Percentiles rank a stretch among this genome's conserved stretches.
phyloP scores from a whole-genome alignment of 1,140 invertebrate genomes.

The Drosophila murphyi region DNA sequence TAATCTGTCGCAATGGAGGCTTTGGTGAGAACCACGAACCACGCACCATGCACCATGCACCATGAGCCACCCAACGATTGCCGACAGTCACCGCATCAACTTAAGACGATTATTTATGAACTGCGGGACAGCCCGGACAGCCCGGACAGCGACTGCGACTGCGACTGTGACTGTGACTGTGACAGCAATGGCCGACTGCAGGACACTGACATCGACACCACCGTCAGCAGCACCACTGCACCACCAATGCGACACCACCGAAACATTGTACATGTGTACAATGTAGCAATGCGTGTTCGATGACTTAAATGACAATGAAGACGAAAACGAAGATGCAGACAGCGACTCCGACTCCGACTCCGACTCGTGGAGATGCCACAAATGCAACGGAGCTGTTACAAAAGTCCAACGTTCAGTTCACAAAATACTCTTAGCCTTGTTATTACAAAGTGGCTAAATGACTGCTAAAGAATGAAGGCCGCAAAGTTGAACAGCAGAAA shows the following conservation, averaged over 20 bases:
- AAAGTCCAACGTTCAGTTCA: constrained; percentile 43
- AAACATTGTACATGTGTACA: constrained; percentile 54
- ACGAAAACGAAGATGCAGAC: neutral
- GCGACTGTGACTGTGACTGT: too few species aligned
- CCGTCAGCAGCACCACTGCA: constrained; percentile 26
- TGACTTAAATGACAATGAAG: constrained; percentile 80
- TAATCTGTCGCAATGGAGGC: constrained; percentile 61
- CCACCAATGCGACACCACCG: constrained; percentile 46
- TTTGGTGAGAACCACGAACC: constrained; percentile 46
- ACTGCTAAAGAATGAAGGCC: constrained; percentile 28
- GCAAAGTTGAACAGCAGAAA: neutral
- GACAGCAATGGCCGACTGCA: constrained; percentile 41
- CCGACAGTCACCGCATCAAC: constrained; percentile 73
- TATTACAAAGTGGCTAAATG: constrained; percentile 79
- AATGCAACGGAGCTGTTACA: constrained; percentile 12
- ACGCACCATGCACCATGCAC: neutral
- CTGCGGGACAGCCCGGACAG: constrained; percentile 46
- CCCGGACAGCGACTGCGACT: constrained; percentile 2
- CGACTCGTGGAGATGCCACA: neutral
- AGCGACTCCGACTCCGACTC: neutral
- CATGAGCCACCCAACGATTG: constrained; percentile 55
- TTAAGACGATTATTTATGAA: constrained; percentile 84
- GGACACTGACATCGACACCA: constrained; percentile 72
- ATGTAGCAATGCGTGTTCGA: constrained; percentile 84
- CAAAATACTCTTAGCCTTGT: constrained; percentile 80